Base-by-base conservation (phyloP, 1,140 invertebrate genomes). In the Diorhabda sublineata region DNA sequence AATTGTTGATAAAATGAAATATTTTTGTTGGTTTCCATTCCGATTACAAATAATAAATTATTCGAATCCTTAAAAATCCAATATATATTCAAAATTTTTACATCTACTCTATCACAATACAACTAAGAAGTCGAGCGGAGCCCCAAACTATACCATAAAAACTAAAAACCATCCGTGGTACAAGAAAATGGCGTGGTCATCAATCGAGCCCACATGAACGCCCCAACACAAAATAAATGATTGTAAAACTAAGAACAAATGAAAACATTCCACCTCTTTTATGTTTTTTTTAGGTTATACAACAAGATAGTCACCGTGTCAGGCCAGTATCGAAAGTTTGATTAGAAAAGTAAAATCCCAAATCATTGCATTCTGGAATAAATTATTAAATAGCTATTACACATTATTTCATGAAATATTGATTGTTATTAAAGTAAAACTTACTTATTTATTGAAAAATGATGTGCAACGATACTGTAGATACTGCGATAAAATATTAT, bases 161-260 rank as follows among this genome's bases (percentile, higher is more conserved):
- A 3, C 47, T 4, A 52, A 52, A 52, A 52, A 3, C 47, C 47
- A 52, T 8, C 47, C 47, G n/a, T 2, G 47, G 47, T 52, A 52
- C 47, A 52, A 52, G 47, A 52, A 52, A 52, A 52, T 52, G 47
- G 47, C 47, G 47, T 52, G 47, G 47, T 52, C 47, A 52, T 52
- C 47, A 52, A 52, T 52, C 47, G 47, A 52, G n/a, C 47, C 47
- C 47, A 52, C 47, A 52, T 52, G 47, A 52, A 52, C 47, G 47
- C 47, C 47, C n/a, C 47, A 8, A 52, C 47, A 52, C 47, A 52
- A 52, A 52, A 52, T 52, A 52, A 52, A 52, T 52, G 47, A 52
- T 52, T 52, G 47, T 52, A 52, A 52, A 52, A 52, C 47, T 52
- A 52, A 52, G 47, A 52, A 52, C 47, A 52, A 52, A 52, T 52